Base-by-base conservation (phyloP, 2,888 invertebrate genomes). In the Hecatera dysodea region DNA sequence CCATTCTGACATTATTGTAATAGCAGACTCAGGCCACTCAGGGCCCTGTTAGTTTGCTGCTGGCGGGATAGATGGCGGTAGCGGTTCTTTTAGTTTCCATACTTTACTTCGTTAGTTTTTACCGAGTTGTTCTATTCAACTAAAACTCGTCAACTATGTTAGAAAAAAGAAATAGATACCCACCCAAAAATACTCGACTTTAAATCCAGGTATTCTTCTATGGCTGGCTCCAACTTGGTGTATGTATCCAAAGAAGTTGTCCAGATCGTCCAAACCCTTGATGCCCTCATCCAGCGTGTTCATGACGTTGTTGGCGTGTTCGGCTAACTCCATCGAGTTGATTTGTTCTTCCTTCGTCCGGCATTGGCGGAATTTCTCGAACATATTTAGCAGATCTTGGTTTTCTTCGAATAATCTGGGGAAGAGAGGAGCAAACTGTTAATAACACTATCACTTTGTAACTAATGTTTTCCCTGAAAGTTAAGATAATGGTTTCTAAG, bases 221-320 rank as follows among this genome's bases (percentile, higher is more conserved):
- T 99, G 99, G 67, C 98, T 97, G 64, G 97, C 98, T 6, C 98
- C 99, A 62, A 98, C 97, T 93, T 98, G 97, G 88, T 98, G 97
- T 69, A 99, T 96, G 90, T 97, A 98, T 86, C 97, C 97, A 92
- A 98, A 97, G 96, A 98, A 98, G 88, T 97, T 97, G 92, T 98
- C 98, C 93, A 98, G 96, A 91, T 98, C 97, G 88, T 98, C 98
- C 73, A 99, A 96, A 33, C 98, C 97, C 90, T 98, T 97, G 93
- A 99, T 98, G 75, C 98, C 98, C 89, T 98, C 98, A 90, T 99
- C 98, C 75, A 99, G 93, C 1, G 98, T 98, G 87, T 97, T 97
- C 98, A 99, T 99, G 39, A 99, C 98, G 86, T 98, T 98, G 88
- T 97, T 97, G 63, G 98, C 98, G 90, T 99, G 99, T 84, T 98